phyloP scores from a whole-genome alignment of 2,113 vertebrate species.

The Atherinomorus stipes region DNA sequence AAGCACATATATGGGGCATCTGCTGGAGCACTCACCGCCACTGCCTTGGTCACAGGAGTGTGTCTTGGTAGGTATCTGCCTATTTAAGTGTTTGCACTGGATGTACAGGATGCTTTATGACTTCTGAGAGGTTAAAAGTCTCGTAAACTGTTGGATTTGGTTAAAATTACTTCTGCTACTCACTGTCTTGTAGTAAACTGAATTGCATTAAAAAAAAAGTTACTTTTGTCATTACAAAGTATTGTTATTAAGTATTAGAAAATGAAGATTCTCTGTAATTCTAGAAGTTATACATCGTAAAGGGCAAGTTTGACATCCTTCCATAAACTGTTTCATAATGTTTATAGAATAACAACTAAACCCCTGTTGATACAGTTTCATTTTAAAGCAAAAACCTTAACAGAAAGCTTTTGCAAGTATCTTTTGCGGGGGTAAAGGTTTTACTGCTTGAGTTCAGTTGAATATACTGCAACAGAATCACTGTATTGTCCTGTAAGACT shows the following conservation, averaged over 20 bases:
- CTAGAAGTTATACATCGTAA: not conserved
- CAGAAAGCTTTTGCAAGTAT: not conserved
- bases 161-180: not conserved
- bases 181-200: not conserved
- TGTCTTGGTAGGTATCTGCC: constrained; percentile 87
- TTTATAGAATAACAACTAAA: no score
- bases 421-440: not conserved
- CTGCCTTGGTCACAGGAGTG: constrained; percentile 88
- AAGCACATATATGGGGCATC: constrained; percentile 94
- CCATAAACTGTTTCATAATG: not conserved
- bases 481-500: not conserved
- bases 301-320: not conserved
- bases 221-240: not conserved
- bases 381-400: no score
- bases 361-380: no score
- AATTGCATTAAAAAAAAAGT: not conserved
- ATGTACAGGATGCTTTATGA: not conserved
- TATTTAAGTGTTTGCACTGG: not conserved
- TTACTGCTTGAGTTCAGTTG: not conserved
- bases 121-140: not conserved
- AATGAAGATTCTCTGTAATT: not conserved
- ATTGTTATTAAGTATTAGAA: not conserved
- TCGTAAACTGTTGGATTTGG: not conserved
- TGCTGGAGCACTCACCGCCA: constrained; percentile 93
- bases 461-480: not conserved